Conservation (phyloP, 2,113 vertebrate species). For the Dermatemys mawii region DNA sequence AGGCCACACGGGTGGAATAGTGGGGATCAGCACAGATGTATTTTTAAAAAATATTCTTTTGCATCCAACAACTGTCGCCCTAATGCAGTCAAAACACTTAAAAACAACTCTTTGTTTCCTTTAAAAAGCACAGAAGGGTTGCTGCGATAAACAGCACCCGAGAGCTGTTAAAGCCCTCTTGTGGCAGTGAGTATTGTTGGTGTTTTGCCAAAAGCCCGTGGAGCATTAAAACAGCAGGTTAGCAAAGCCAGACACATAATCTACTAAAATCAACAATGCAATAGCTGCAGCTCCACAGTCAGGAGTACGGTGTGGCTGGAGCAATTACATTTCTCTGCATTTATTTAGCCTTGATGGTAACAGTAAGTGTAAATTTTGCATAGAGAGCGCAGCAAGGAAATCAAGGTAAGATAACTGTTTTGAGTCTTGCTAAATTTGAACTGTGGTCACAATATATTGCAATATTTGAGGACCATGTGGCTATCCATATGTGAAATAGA, state of each 20-base stretch:
- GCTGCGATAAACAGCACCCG: neutral
- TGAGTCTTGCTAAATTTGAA: rapidly evolving
- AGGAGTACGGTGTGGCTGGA: neutral
- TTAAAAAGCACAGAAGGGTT: neutral
- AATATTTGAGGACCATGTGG: neutral
- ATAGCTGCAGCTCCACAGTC: neutral
- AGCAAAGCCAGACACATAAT: neutral
- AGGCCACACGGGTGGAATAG: neutral
- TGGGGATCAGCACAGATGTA: neutral
- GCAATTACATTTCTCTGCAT: neutral
- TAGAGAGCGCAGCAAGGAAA: neutral
- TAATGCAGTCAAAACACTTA: neutral
- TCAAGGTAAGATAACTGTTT: neutral
- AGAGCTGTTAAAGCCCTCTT: neutral
- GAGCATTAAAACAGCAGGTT: neutral
- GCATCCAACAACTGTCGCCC: neutral
- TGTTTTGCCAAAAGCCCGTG: neutral
- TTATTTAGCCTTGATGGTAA: neutral
- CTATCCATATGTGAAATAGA: rapidly evolving
- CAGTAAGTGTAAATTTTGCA: neutral
- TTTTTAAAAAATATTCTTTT: neutral
- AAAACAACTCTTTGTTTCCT: neutral
- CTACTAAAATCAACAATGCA: neutral
- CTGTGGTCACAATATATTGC: rapidly evolving
- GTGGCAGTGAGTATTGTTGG: neutral